These are phyloP conservation scores for Epiblema foenella DNA, from an alignment of 2,888 invertebrate species.

Conservation along the genomic window DNA sequence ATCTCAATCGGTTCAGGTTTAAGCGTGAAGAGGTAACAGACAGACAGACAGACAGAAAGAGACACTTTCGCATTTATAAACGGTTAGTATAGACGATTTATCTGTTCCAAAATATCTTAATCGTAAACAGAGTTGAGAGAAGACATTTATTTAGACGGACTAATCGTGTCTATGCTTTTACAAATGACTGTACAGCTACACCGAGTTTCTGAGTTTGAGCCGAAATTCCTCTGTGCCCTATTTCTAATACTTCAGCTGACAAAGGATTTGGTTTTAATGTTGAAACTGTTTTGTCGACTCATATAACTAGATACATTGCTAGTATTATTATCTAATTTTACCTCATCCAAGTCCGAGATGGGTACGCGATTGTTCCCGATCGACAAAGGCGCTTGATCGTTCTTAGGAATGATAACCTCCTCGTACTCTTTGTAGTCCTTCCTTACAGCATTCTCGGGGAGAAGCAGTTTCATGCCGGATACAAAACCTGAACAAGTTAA, in stretches of 20 bases:
- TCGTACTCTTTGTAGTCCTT: slow-evolving; percentile 91
- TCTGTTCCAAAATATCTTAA: too few species aligned
- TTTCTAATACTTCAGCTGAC: background rate
- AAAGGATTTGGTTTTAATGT: too few species aligned
- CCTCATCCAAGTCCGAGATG: slow-evolving; percentile 87
- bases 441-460: slow-evolving; percentile 92
- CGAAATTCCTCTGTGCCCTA: background rate
- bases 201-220: background rate
- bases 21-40: too few species aligned
- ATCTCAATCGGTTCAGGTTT: too few species aligned
- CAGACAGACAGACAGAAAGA: too few species aligned
- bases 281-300: background rate
- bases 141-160: too few species aligned
- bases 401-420: slow-evolving; percentile 93
- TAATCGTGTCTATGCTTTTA: too few species aligned
- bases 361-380: slow-evolving; percentile 87
- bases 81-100: too few species aligned
- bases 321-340: slow-evolving; percentile 54
- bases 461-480: slow-evolving; percentile 89
- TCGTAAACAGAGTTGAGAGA: too few species aligned
- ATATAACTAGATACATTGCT: background rate
- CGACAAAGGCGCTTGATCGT: slow-evolving; percentile 83
- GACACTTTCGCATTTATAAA: too few species aligned
- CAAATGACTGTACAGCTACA: too few species aligned
- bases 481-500: slow-evolving; percentile 86